These are phyloP conservation scores for Gallinago solitaria DNA, from an alignment of 2,797 vertebrate species.

Conservation along the genomic window DNA sequence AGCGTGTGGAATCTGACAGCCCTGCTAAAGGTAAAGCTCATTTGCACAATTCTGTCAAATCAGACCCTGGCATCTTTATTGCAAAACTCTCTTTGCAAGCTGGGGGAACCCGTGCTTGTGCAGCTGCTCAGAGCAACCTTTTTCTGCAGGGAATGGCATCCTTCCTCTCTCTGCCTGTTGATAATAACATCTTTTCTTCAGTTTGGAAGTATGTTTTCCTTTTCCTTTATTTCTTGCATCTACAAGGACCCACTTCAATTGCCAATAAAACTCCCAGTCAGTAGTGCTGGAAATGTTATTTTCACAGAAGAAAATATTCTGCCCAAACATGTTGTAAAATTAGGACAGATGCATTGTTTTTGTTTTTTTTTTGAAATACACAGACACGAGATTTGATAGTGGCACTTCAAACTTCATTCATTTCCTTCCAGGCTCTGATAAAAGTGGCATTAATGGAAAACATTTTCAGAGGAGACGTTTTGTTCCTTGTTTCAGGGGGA, in stretches of 20 bases:
- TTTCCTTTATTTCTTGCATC: neutral
- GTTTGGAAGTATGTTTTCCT: neutral
- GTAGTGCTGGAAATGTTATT: fast-evolving
- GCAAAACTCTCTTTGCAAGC: neutral
- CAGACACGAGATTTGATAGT: neutral
- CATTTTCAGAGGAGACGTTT: neutral
- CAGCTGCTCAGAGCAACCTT: neutral
- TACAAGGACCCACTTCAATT: neutral
- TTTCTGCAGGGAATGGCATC: neutral
- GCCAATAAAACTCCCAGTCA: neutral
- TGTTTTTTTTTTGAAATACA: neutral
- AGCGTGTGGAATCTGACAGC: fast-evolving
- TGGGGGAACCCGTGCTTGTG: neutral
- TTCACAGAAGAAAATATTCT: neutral
- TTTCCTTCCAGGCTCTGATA: neutral
- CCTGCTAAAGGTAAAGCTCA: neutral
- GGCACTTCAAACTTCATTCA: neutral
- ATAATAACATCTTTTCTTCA: neutral
- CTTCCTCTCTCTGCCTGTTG: neutral
- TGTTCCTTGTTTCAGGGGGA: neutral
- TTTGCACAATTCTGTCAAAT: too few relatives aligned
- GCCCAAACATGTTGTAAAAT: neutral
- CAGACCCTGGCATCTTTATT: neutral
- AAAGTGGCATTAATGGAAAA: neutral
- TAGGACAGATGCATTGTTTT: neutral